Conservation (phyloP, 2,113 vertebrate species). For the Proterorhinus semilunaris region DNA sequence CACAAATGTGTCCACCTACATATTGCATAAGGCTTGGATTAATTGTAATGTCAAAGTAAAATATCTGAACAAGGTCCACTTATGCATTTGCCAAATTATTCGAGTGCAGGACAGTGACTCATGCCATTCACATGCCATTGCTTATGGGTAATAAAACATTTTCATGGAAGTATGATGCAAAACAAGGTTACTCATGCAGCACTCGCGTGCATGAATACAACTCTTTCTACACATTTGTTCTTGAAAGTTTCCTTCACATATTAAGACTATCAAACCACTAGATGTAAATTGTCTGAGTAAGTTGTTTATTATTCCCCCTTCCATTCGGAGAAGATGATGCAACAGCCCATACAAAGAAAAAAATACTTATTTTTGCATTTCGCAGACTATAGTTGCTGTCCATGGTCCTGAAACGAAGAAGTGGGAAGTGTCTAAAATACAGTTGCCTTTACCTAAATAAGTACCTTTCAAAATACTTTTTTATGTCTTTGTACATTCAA, state of each 20-base stretch:
- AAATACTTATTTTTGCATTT: neutral
- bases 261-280: neutral
- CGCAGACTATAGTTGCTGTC: conserved; percentile 33
- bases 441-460: neutral
- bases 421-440: neutral
- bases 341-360: neutral
- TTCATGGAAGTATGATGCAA: neutral
- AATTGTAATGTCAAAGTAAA: neutral
- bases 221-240: neutral
- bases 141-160: neutral
- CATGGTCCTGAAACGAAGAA: conserved; percentile 48
- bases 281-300: neutral
- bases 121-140: neutral
- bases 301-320: neutral
- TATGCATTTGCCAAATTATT: neutral
- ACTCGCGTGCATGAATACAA: neutral
- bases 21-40: neutral
- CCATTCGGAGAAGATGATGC: neutral
- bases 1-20: conserved; percentile 1
- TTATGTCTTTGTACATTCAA: neutral
- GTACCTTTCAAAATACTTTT: neutral
- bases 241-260: neutral
- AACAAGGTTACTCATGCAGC: neutral
- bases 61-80: neutral
- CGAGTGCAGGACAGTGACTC: neutral